Conservation (phyloP, 2,797 vertebrate species). For the Intellagama lesueurii region DNA sequence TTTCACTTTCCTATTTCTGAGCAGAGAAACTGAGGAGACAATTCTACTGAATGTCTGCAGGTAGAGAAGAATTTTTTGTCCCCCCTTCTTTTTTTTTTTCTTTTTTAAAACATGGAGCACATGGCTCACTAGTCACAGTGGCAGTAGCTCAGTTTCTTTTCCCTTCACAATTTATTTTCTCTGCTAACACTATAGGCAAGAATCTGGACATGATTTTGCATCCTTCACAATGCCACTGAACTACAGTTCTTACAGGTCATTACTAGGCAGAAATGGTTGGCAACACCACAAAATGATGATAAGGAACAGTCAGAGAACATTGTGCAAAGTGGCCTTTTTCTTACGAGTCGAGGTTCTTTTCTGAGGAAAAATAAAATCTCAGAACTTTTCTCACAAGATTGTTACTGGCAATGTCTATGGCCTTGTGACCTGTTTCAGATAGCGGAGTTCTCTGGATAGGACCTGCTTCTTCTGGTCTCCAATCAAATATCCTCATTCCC, state of each 20-base stretch:
- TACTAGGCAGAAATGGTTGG: too few relatives aligned
- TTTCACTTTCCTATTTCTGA: neutral
- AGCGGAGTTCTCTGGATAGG: neutral
- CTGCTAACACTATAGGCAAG: neutral
- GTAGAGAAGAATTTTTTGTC: neutral
- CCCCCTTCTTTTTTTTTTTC: neutral
- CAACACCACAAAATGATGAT: too few relatives aligned
- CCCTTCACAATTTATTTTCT: neutral
- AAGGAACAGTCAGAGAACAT: neutral
- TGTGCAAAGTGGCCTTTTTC: neutral
- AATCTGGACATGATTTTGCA: neutral
- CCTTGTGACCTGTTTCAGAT: neutral
- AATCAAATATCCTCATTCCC: neutral
- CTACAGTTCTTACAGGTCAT: neutral
- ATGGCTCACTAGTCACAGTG: neutral
- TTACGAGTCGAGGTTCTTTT: neutral
- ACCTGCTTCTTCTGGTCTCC: neutral
- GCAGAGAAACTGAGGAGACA: neutral
- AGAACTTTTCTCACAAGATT: neutral
- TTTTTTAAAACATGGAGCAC: too few relatives aligned
- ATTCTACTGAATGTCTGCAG: neutral
- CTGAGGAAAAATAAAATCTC: neutral
- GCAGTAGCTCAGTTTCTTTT: neutral
- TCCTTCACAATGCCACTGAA: neutral
- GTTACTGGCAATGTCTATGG: too few relatives aligned